Evolutionary conservation across 2,113 vertebrate species (phyloP), one percentile per base, ranked within the genome.

Genomic region (Poeciliopsis occidentalis): DNA sequence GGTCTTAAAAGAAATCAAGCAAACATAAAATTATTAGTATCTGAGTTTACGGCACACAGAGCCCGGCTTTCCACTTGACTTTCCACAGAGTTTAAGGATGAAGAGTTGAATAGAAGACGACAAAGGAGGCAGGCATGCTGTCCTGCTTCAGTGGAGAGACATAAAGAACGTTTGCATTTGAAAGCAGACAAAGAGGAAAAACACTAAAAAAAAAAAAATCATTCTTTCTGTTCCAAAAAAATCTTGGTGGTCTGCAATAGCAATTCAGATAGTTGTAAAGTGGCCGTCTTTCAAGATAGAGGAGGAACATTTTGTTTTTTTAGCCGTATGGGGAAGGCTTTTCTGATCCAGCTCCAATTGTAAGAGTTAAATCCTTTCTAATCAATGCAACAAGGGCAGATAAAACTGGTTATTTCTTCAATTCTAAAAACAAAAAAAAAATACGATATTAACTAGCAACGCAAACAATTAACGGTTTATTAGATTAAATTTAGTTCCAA

Each of bases 131-230:
- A 85, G 85, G 81, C 75, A 85, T 78, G 65, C 82, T 81, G 88
- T 88, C 78, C 86, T 87, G 88, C 87, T 87, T 89, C 84, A 82
- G 41, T 89, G 86, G 81, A 89, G 79, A 82, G 81, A 85, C 88
- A 88, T 82, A 27, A 86, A 85, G 78, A 81, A 57, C 74, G 8
- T 76, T 85, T 84, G 69, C 81, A 85, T 80, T 89, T 88, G 83
- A 90, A 85, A 89, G 88, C 78, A 75, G 69, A 69, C 69, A 19
- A 63, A 30, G 64, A 34, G 30, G 65, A 64, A 81, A 81, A 83
- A 15, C 39, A 31, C 17, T 37, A 88, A 54, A 19, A 47, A 17
- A 51, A 5, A 44, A 54, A 8, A n/a, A 54, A 54, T 51, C 4
- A 63, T 63, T 82, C 68, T 57, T 30, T 63, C 82, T 67, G 47